Percentiles rank a stretch among this genome's conserved stretches.
phyloP scores from a whole-genome alignment of 2,888 invertebrate genomes.

The Coleophora deauratella region DNA sequence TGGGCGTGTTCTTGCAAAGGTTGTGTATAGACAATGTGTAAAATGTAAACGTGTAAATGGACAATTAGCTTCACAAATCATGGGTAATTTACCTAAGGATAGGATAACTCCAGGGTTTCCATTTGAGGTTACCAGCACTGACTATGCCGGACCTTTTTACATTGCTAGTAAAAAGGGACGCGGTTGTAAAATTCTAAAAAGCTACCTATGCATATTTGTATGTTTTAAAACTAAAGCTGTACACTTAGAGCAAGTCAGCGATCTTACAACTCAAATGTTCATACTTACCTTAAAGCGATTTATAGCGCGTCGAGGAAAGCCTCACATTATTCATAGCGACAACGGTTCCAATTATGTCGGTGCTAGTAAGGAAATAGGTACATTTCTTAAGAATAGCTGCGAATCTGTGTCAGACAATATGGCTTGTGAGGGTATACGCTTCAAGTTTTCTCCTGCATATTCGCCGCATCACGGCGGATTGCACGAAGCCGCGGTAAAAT shows the following conservation, averaged over 20 bases:
- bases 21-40: conserved; percentile 6
- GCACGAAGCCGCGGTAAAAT: no score
- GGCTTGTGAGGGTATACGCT: no score
- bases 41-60: conserved; percentile 8
- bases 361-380: conserved; percentile 8
- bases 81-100: conserved; percentile 19
- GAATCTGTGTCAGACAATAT: no score
- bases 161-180: no score
- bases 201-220: no score
- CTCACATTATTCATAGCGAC: conserved; percentile 13
- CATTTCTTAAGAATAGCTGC: conserved; percentile 1
- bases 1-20: conserved; percentile 17
- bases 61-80: conserved; percentile 9
- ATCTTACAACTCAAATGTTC: conserved; percentile 12
- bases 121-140: conserved; percentile 12
- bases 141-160: conserved; percentile 10
- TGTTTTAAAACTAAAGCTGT: conserved; percentile 4
- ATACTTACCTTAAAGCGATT: conserved; percentile 14
- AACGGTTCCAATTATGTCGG: conserved; percentile 15
- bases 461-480: no score
- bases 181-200: no score
- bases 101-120: conserved; percentile 12
- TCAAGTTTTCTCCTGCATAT: no score
- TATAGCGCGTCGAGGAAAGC: conserved; percentile 12
- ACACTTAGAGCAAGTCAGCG: conserved; percentile 12